Percentiles rank a stretch among this genome's conserved stretches.
These are phyloP conservation scores for Dexiosoma caninum DNA, from an alignment of 2,888 invertebrate species.

Conservation along the genomic window DNA sequence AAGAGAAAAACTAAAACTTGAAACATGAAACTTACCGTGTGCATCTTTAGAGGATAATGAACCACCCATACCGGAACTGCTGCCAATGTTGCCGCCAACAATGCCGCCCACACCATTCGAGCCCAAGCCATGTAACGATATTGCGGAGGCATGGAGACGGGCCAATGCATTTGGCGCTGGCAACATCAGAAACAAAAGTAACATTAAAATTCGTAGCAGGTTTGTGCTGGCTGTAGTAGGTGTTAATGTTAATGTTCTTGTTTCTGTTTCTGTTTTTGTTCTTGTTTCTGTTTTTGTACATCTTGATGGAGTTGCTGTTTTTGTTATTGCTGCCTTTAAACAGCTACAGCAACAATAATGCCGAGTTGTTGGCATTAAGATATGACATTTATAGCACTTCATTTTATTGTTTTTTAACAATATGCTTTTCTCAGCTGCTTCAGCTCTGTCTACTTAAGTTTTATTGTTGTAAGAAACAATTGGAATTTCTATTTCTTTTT, in stretches of 20 bases:
- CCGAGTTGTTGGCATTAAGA: slow-evolving; percentile 76
- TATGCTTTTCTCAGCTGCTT: slow-evolving; percentile 29
- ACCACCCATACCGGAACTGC: slow-evolving; percentile 65
- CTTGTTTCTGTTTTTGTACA: neutral
- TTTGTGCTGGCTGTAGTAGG: slow-evolving; percentile 23
- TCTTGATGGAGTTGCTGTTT: neutral
- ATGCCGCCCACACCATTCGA: slow-evolving; percentile 55
- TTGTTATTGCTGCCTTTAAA: slow-evolving; percentile 7
- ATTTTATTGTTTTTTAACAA: slow-evolving; percentile 67
- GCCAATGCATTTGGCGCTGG: slow-evolving; percentile 70
- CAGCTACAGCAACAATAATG: slow-evolving; percentile 63
- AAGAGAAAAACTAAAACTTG: neutral
- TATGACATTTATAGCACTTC: slow-evolving; percentile 77
- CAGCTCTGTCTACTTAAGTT: neutral
- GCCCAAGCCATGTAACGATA: slow-evolving; percentile 64
- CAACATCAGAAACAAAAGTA: slow-evolving; percentile 64
- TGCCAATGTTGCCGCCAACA: slow-evolving; percentile 50
- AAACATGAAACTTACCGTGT: slow-evolving; percentile 73
- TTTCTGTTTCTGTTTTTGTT: neutral
- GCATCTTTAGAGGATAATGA: slow-evolving; percentile 72
- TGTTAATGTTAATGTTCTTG: slow-evolving; percentile 33
- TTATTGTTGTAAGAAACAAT: slow-evolving; percentile 26
- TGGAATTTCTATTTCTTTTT: slow-evolving; percentile 6
- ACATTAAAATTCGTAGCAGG: slow-evolving; percentile 71
- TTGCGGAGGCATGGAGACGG: slow-evolving; percentile 71